phyloP scores from a whole-genome alignment of 1,140 invertebrate species.

The Kradibia gibbosae region DNA sequence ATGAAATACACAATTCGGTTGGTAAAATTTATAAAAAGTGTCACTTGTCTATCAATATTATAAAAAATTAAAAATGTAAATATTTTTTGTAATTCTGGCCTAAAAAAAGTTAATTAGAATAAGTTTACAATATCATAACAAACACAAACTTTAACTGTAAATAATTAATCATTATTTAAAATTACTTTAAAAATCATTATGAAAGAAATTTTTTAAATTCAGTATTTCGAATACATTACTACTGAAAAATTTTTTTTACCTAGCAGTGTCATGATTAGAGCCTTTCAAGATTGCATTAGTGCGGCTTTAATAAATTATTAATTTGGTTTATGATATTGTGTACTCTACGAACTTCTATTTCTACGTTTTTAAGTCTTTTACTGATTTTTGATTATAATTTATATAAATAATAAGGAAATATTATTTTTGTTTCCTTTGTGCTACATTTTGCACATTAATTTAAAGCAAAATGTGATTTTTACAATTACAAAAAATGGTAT shows the following conservation, averaged over 20 bases:
- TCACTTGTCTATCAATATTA: constrained; percentile 2
- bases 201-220: too few relatives aligned
- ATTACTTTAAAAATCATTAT: background rate
- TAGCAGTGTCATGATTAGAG: background rate
- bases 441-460: constrained; percentile 26
- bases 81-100: constrained; percentile 6
- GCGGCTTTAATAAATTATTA: background rate
- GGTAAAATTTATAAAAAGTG: background rate
- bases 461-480: constrained; percentile 33
- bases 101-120: constrained; percentile 5
- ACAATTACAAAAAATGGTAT: background rate
- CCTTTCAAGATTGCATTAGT: background rate
- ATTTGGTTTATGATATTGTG: background rate
- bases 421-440: constrained; percentile 5
- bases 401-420: background rate
- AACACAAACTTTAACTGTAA: background rate
- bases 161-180: constrained; percentile 2
- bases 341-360: background rate
- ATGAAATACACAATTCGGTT: background rate
- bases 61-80: constrained; percentile 9
- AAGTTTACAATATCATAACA: background rate
- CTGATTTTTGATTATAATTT: background rate
- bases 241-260: background rate
- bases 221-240: too few relatives aligned
- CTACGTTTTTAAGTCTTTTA: constrained; percentile 12